phyloP scores from a whole-genome alignment of 2,113 vertebrate species.

The Callaeas wilsoni region DNA sequence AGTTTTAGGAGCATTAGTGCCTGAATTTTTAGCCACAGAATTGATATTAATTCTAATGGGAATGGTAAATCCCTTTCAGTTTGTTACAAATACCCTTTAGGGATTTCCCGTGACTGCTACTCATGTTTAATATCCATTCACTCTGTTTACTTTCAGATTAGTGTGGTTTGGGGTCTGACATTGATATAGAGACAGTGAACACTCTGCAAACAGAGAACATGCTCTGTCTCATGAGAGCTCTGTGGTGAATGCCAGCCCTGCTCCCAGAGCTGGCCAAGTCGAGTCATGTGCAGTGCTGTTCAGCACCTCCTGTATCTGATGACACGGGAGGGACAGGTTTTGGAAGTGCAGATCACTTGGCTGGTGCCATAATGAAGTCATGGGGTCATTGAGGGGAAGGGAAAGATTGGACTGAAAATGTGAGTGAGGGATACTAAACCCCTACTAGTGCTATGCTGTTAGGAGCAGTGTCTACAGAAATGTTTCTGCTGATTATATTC shows the following conservation, averaged over 20 bases:
- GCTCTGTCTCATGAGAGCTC: not conserved
- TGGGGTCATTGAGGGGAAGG: fast-evolving
- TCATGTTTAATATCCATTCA: not conserved
- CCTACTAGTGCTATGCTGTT: not conserved
- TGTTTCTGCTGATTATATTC: not conserved
- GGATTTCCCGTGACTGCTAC: not conserved
- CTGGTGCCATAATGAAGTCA: not conserved
- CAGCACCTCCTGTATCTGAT: not conserved
- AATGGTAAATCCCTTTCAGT: not conserved
- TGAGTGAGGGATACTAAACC: not conserved
- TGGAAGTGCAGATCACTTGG: not conserved
- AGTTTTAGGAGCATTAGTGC: not conserved
- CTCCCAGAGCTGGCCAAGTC: not conserved
- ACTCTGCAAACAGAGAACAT: not conserved
- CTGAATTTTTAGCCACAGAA: not conserved
- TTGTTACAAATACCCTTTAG: not conserved
- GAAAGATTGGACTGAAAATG: not conserved
- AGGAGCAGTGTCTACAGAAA: not conserved
- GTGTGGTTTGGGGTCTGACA: not conserved
- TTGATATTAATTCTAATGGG: not conserved
- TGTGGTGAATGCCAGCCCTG: not conserved
- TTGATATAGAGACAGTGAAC: not conserved
- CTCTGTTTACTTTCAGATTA: constrained; percentile 11
- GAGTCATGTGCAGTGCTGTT: not conserved
- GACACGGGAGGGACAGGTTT: fast-evolving